A percentile compares a stretch with the other conserved stretches of the same genome.
Evolutionary conservation across 2,113 vertebrate genomes (phyloP).

Genomic region (Picathartes gymnocephalus): DNA sequence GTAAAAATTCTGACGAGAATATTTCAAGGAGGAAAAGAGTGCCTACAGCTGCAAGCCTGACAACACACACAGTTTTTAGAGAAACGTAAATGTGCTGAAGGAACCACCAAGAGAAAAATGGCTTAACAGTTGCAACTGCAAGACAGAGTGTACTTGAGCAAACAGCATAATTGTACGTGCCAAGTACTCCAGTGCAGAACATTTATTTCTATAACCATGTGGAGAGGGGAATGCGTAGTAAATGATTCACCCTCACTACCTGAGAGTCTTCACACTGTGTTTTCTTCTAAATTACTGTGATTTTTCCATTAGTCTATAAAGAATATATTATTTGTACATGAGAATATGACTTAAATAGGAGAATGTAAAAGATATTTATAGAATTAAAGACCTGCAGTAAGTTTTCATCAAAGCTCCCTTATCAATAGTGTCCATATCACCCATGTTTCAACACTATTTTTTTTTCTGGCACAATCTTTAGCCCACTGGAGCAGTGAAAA

Average conservation of each 20-base stretch:
- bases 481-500: background rate
- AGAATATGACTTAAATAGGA: background rate
- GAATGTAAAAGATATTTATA: background rate
- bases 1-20: background rate
- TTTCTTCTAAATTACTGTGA: background rate
- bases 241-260: background rate
- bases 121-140: background rate
- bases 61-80: background rate
- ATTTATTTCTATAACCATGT: background rate
- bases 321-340: background rate
- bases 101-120: background rate
- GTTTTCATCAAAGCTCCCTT: background rate
- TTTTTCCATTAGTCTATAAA: background rate
- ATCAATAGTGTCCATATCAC: background rate
- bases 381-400: background rate
- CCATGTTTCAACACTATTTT: background rate
- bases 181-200: background rate
- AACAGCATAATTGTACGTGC: background rate
- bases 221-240: background rate
- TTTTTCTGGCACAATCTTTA: background rate
- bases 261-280: background rate
- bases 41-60: background rate
- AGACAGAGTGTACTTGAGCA: background rate
- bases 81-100: background rate
- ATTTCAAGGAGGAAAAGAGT: background rate